Evolutionary conservation across 1,140 invertebrate genomes (phyloP).

Genomic region (Caligus rogercresseyi): DNA sequence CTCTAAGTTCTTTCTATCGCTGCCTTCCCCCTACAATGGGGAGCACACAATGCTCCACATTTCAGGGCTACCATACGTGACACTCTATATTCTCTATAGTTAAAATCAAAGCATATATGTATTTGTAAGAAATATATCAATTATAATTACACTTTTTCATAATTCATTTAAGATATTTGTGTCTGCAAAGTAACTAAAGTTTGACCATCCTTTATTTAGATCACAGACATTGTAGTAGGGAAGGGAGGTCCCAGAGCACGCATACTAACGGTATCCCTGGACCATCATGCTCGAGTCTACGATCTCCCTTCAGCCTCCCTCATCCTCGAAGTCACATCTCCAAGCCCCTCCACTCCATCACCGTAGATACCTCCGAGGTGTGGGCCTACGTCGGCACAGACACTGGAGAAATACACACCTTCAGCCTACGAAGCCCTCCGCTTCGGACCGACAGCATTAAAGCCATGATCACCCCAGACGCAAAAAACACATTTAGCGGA

Average conservation of each 20-base stretch:
- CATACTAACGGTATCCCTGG: constrained; percentile 53
- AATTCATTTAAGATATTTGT: too few relatives aligned
- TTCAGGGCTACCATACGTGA: too few relatives aligned
- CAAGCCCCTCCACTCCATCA: constrained; percentile 46
- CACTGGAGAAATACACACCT: constrained; percentile 47
- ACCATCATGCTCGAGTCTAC: constrained; percentile 64
- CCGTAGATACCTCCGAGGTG: constrained; percentile 48
- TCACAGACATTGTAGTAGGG: constrained; percentile 47
- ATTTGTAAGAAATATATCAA: too few relatives aligned
- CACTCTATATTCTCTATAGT: too few relatives aligned
- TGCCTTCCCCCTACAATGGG: too few relatives aligned
- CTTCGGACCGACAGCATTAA: constrained; percentile 34
- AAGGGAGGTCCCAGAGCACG: constrained; percentile 39
- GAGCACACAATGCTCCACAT: too few relatives aligned
- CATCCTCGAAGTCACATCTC: constrained; percentile 52
- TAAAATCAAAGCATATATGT: too few relatives aligned
- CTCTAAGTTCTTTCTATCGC: too few relatives aligned
- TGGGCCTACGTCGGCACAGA: constrained; percentile 49
- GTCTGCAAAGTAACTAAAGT: too few relatives aligned
- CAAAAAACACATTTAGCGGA: constrained; percentile 33
- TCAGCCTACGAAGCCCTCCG: constrained; percentile 44
- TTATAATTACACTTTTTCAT: too few relatives aligned
- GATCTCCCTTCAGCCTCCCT: constrained; percentile 45
- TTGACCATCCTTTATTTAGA: too few relatives aligned
- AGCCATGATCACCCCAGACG: constrained; percentile 24